phyloP scores from a whole-genome alignment of 2,113 vertebrate genomes.

The Procavia capensis region DNA sequence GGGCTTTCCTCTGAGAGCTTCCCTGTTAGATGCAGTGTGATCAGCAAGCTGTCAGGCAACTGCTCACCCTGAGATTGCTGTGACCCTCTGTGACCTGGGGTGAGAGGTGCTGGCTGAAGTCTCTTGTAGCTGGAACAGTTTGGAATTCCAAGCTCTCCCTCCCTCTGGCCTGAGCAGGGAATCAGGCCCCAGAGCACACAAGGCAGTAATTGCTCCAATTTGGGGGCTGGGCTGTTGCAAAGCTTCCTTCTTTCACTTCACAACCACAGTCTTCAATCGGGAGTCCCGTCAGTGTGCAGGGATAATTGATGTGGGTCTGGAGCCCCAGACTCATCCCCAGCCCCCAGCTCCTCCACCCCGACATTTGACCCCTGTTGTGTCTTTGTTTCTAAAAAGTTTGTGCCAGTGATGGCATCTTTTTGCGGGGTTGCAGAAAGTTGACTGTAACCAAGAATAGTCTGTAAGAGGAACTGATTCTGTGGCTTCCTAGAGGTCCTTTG shows the following conservation, averaged over 20 bases:
- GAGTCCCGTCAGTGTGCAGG: slow-evolving; percentile 82
- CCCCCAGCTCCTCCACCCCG: slow-evolving; percentile 81
- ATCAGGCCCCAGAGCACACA: slow-evolving; percentile 53
- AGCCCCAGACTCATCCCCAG: slow-evolving; percentile 72
- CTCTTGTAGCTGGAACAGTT: slow-evolving; percentile 70
- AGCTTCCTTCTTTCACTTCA: slow-evolving; percentile 77
- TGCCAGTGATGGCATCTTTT: slow-evolving; percentile 86
- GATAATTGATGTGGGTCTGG: slow-evolving; percentile 85
- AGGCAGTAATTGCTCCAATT: slow-evolving; percentile 72
- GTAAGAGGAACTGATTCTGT: slow-evolving; percentile 83
- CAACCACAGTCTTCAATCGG: slow-evolving; percentile 82
- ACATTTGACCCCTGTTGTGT: slow-evolving; percentile 86
- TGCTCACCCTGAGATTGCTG: not conserved
- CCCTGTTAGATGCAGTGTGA: not conserved
- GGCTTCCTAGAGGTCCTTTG: slow-evolving; percentile 81
- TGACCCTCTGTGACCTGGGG: slow-evolving; percentile 59
- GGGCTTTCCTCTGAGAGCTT: not conserved
- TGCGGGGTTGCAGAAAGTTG: slow-evolving; percentile 85
- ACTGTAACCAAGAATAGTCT: slow-evolving; percentile 86
- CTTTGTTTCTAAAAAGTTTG: slow-evolving; percentile 89
- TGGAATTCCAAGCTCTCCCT: slow-evolving; percentile 71
- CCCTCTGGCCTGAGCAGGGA: slow-evolving; percentile 49
- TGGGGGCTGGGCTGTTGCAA: slow-evolving; percentile 65
- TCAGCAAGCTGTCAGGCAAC: not conserved
- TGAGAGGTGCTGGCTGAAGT: slow-evolving; percentile 58